A percentile compares a stretch with the other conserved stretches of the same genome.
phyloP scores from a whole-genome alignment of 2,888 invertebrate species.

The Philaethria dido region DNA sequence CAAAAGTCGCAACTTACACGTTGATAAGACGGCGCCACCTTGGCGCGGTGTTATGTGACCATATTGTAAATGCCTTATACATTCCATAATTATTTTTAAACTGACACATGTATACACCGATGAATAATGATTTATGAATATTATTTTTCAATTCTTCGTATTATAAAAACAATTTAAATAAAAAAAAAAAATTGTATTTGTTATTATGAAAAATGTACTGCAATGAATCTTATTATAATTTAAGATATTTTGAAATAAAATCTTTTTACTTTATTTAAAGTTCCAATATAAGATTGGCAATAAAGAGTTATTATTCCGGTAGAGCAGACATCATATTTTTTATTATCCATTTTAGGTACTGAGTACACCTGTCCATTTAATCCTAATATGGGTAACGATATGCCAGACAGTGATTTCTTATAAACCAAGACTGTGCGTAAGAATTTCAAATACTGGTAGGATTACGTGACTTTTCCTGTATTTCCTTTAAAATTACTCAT shows the following conservation, averaged over 20 bases:
- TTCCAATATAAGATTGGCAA: conserved; percentile 7
- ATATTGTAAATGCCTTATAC: conserved; percentile 36
- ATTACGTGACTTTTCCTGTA: conserved; percentile 12
- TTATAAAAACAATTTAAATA: neutral
- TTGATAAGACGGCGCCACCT: conserved; percentile 54
- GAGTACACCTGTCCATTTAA: conserved; percentile 66
- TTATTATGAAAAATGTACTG: neutral
- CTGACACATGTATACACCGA: conserved; percentile 27
- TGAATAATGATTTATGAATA: conserved; percentile 25
- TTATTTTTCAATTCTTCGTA: conserved; percentile 9
- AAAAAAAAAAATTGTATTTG: neutral
- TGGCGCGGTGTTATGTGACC: conserved; percentile 49
- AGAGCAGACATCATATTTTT: conserved; percentile 23
- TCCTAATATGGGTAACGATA: conserved; percentile 67
- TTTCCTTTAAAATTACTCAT: neutral
- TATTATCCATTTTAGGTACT: conserved; percentile 49
- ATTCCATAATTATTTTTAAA: conserved; percentile 35
- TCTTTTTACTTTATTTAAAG: neutral
- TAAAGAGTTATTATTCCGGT: conserved; percentile 14
- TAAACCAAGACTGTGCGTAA: conserved; percentile 59
- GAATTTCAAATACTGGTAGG: conserved; percentile 38
- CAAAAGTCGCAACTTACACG: conserved; percentile 41
- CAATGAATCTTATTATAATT: neutral
- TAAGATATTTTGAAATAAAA: neutral
- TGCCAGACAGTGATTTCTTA: conserved; percentile 76